phyloP scores from a whole-genome alignment of 2,113 vertebrate species.

The Hypanus sabinus region DNA sequence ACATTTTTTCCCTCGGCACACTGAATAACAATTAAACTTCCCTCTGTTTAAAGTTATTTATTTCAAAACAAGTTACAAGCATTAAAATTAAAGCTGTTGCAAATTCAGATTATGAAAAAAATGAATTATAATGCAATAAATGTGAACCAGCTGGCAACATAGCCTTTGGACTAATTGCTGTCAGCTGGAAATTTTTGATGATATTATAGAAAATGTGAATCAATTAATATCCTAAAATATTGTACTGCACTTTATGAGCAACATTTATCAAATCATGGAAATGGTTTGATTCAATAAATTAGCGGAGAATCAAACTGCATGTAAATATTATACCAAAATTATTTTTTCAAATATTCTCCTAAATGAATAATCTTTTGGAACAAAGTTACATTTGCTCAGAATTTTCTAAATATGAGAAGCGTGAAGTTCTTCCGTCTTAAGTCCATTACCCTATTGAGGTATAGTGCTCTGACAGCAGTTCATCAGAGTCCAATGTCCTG shows the following conservation, averaged over 20 bases:
- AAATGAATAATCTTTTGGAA: neutral
- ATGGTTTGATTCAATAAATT: neutral
- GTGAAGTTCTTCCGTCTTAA: too few relatives aligned
- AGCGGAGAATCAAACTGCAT: neutral
- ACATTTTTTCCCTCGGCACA: neutral
- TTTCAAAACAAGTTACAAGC: constrained; percentile 15
- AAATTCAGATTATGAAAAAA: constrained; percentile 33
- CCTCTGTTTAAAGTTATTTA: constrained; percentile 19
- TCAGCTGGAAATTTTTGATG: constrained; percentile 21
- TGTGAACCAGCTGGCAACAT: constrained; percentile 21
- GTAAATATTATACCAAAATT: neutral
- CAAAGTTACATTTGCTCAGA: neutral
- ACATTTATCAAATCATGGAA: constrained; percentile 32
- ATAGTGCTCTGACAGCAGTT: too few relatives aligned
- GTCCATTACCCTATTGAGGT: too few relatives aligned
- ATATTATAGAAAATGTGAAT: constrained; percentile 30
- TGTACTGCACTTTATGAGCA: constrained; percentile 8
- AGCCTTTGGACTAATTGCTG: constrained; percentile 24
- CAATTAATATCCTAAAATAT: constrained; percentile 27
- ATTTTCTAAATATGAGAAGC: neutral
- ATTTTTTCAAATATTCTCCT: neutral
- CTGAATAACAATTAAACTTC: neutral
- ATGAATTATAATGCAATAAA: constrained; percentile 31
- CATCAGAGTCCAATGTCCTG: too few relatives aligned
- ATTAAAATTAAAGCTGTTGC: constrained; percentile 34